These are phyloP conservation scores for Phrixothrix hirtus DNA, from an alignment of 2,888 invertebrate genomes.

Conservation along the genomic window DNA sequence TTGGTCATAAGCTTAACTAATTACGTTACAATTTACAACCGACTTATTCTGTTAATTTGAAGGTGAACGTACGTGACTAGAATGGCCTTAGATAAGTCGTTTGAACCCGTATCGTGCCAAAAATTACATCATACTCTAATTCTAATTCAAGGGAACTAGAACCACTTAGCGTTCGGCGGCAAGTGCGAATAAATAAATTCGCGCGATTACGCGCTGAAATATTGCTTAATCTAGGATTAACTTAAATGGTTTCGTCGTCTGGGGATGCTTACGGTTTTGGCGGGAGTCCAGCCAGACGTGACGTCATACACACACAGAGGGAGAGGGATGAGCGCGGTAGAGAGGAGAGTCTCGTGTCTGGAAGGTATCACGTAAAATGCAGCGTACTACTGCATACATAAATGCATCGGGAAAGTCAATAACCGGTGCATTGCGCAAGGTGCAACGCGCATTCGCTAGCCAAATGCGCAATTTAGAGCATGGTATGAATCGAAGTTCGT, in stretches of 20 bases:
- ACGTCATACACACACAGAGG: constrained; percentile 32
- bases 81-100: constrained; percentile 16
- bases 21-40: constrained; percentile 21
- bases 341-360: constrained; percentile 18
- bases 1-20: constrained; percentile 22
- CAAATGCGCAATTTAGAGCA: constrained; percentile 22
- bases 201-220: constrained; percentile 3
- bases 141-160: constrained; percentile 20
- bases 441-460: constrained; percentile 28
- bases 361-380: constrained; percentile 48
- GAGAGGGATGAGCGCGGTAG: constrained; percentile 18
- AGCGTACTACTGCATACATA: constrained; percentile 52
- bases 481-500: constrained; percentile 17
- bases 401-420: constrained; percentile 44
- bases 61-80: constrained; percentile 20
- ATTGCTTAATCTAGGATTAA: constrained; percentile 4
- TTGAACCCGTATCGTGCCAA: constrained; percentile 18
- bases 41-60: constrained; percentile 21
- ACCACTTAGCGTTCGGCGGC: constrained; percentile 5
- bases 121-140: constrained; percentile 19
- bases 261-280: constrained; percentile 33
- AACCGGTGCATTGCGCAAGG: constrained; percentile 38
- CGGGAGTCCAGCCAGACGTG: constrained; percentile 46
- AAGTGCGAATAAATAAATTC: constrained; percentile 9
- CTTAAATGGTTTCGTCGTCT: constrained; percentile 19